A percentile compares a stretch with the other conserved stretches of the same genome.
These are phyloP conservation scores for Rhagium mordax DNA, from an alignment of 2,888 invertebrate species.

Conservation along the genomic window DNA sequence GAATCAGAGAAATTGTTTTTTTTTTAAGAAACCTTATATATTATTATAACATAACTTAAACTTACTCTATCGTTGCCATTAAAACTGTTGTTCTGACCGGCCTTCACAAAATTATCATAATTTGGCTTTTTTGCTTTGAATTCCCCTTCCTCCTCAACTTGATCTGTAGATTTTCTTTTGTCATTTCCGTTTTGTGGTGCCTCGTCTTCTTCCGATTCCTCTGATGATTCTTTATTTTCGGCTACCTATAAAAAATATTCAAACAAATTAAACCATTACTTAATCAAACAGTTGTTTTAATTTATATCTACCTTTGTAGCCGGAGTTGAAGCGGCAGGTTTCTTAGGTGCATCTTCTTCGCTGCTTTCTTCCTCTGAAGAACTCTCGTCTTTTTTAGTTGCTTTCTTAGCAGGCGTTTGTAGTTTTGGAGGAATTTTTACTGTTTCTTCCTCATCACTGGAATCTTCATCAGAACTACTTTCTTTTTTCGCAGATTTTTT, in stretches of 20 bases:
- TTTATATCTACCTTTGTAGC: slow-evolving; percentile 52
- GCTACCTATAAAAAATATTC: slow-evolving; percentile 45
- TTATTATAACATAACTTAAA: too few species aligned
- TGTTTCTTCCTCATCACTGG: slow-evolving; percentile 62
- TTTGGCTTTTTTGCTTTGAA: slow-evolving; percentile 72
- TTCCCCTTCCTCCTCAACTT: slow-evolving; percentile 55
- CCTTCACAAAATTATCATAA: slow-evolving; percentile 83
- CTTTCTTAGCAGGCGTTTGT: slow-evolving; percentile 46
- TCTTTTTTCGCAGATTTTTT: slow-evolving; percentile 57
- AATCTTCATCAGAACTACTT: slow-evolving; percentile 69
- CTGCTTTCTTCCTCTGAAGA: slow-evolving; percentile 63
- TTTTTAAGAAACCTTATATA: too few species aligned
- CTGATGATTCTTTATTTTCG: slow-evolving; percentile 68
- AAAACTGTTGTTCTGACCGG: slow-evolving; percentile 66
- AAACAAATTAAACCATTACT: too few species aligned
- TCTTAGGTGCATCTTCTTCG: slow-evolving; percentile 52
- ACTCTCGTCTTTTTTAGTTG: slow-evolving; percentile 55
- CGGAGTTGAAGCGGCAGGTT: slow-evolving; percentile 55
- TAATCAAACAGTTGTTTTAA: slow-evolving; percentile 2
- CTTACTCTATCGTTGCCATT: slow-evolving; percentile 51
- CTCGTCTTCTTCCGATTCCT: slow-evolving; percentile 55
- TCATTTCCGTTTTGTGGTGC: slow-evolving; percentile 36
- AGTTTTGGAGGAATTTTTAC: slow-evolving; percentile 43
- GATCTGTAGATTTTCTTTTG: slow-evolving; percentile 70
- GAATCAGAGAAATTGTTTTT: too few species aligned